Evolutionary conservation across 1,140 invertebrate genomes (phyloP).

Genomic region (Macrocentrus cingulum): DNA sequence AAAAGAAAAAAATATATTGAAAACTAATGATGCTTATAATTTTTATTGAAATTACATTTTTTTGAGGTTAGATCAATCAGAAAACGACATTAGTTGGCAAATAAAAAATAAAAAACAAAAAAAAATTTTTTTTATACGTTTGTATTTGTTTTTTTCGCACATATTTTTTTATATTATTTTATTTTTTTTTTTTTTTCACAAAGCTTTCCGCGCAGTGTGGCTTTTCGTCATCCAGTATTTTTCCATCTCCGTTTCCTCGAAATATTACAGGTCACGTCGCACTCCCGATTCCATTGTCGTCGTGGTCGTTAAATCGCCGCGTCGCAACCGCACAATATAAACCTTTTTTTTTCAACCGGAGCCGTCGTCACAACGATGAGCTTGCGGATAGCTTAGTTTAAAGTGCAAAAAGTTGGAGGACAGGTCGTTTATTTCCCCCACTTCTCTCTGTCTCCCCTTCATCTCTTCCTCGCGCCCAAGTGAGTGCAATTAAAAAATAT

Average conservation of each 20-base stretch:
- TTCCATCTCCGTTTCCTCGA: conserved; percentile 16
- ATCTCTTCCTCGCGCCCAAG: background rate
- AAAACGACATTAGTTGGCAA: no score
- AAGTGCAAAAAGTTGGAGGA: background rate
- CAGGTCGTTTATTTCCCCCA: background rate
- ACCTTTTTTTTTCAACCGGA: conserved; percentile 8
- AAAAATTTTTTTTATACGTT: no score
- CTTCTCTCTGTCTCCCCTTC: background rate
- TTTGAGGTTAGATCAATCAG: no score
- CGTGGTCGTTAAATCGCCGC: conserved; percentile 22
- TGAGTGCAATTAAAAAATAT: no score
- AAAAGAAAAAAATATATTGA: no score
- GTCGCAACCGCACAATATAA: conserved; percentile 25
- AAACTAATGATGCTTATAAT: no score
- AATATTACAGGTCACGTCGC: conserved; percentile 24
- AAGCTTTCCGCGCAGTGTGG: background rate
- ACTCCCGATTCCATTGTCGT: conserved; percentile 22
- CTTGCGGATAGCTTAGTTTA: conserved; percentile 14
- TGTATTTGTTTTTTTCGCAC: conserved; percentile 9
- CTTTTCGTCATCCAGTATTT: conserved; percentile 17
- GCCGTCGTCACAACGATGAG: conserved; percentile 11
- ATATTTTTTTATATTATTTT: conserved; percentile 16
- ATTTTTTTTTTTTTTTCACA: conserved; percentile 3
- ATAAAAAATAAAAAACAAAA: no score
- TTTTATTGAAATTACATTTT: no score